Evolutionary conservation across 2,113 vertebrate species (phyloP).

Genomic region (Antechinus flavipes): DNA sequence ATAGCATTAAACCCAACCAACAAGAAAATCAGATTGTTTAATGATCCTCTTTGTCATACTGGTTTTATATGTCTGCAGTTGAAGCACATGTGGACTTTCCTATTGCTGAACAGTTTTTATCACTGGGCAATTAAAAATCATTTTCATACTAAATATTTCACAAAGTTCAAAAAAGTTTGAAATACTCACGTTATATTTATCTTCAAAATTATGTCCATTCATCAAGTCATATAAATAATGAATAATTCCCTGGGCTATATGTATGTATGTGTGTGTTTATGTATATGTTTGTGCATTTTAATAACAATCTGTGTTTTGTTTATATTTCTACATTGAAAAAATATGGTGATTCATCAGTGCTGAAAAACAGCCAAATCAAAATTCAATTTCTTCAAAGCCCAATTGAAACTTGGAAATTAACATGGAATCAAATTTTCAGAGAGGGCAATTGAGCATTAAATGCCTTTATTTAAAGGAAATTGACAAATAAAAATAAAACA

Average conservation of each 20-base stretch:
- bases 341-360: background rate
- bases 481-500: background rate
- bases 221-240: conserved; percentile 47
- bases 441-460: background rate
- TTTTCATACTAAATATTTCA: conserved; percentile 63
- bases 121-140: conserved; percentile 77
- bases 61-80: conserved; percentile 86
- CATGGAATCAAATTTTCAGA: conserved; percentile 34
- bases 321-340: conserved; percentile 60
- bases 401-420: conserved; percentile 48
- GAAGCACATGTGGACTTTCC: conserved; percentile 82
- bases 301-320: conserved; percentile 62
- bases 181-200: conserved; percentile 25
- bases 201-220: conserved; percentile 65
- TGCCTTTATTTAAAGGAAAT: background rate
- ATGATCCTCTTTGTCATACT: conserved; percentile 86
- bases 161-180: conserved; percentile 13
- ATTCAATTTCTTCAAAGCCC: conserved; percentile 61
- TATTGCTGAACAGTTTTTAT: conserved; percentile 72
- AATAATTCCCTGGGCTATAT: conserved; percentile 48
- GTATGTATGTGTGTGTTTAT: background rate
- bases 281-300: conserved; percentile 10
- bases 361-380: conserved; percentile 23
- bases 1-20: conserved; percentile 87
- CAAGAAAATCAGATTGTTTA: conserved; percentile 90